phyloP scores from a whole-genome alignment of 2,888 invertebrate genomes.

The Epinotia demarniana region DNA sequence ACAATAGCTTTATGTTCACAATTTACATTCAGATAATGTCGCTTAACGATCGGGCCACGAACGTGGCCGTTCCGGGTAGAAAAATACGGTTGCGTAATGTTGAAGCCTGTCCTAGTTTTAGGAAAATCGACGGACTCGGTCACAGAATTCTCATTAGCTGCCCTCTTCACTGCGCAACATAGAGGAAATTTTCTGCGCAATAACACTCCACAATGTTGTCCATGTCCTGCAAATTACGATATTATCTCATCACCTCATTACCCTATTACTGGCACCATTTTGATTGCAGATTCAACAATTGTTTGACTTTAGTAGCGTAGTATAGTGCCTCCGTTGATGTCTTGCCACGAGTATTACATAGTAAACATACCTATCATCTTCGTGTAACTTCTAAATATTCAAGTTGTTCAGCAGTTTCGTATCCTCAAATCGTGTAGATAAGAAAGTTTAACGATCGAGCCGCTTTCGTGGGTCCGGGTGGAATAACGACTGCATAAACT shows the following conservation, averaged over 20 bases:
- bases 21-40: constrained; percentile 46
- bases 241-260: neutral
- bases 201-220: neutral
- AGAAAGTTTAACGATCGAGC: constrained; percentile 52
- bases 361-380: neutral
- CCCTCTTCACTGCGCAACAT: neutral
- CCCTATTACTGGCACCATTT: neutral
- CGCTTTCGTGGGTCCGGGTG: constrained; percentile 54
- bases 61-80: constrained; percentile 54
- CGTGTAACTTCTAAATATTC: constrained; percentile 10
- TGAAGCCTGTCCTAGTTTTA: constrained; percentile 42
- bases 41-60: constrained; percentile 52
- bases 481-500: constrained; percentile 45
- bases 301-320: neutral
- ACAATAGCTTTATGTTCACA: constrained; percentile 42
- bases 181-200: too few species aligned
- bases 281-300: neutral
- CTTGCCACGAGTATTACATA: neutral
- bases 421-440: constrained; percentile 31
- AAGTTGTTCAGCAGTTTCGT: constrained; percentile 16
- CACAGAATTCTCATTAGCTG: constrained; percentile 29
- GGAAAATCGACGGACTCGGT: constrained; percentile 26
- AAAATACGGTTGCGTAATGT: constrained; percentile 59
- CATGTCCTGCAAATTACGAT: neutral
- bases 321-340: neutral